Percentiles rank a stretch among this genome's conserved stretches.
Conservation (phyloP, 2,888 invertebrate genomes). For the Catonia carolina region DNA sequence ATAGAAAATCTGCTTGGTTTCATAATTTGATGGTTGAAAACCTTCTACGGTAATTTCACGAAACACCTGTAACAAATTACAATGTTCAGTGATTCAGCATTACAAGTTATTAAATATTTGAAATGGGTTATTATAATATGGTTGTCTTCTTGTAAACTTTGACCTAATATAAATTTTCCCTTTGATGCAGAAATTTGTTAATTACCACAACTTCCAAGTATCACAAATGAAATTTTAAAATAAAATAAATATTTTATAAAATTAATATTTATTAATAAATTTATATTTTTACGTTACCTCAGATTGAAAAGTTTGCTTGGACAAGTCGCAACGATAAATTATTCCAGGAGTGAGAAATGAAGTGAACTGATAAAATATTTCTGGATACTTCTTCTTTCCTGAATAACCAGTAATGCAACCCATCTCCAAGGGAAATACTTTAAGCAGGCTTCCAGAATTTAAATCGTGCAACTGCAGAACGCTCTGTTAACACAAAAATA, state of each 20-base stretch:
- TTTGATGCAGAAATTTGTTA: no score
- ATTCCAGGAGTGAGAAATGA: conserved; percentile 87
- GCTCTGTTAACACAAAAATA: conserved; percentile 51
- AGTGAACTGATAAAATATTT: conserved; percentile 90
- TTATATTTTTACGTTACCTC: no score
- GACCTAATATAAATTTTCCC: no score
- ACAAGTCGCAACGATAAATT: conserved; percentile 82
- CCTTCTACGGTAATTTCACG: conserved; percentile 80
- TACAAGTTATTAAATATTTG: conserved; percentile 13
- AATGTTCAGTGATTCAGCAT: conserved; percentile 3
- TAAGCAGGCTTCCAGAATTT: conserved; percentile 61
- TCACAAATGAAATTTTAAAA: no score
- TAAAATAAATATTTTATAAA: no score
- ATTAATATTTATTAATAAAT: no score
- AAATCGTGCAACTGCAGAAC: conserved; percentile 74
- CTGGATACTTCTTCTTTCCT: conserved; percentile 75
- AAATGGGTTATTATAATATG: no score
- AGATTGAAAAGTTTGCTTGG: conserved; percentile 53
- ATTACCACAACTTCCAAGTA: no score
- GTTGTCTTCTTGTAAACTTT: no score
- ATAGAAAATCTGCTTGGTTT: conserved; percentile 87
- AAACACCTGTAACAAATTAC: conserved; percentile 54
- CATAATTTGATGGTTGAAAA: conserved; percentile 69
- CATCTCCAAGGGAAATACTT: conserved; percentile 72
- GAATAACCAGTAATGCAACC: conserved; percentile 81